A percentile compares a stretch with the other conserved stretches of the same genome.
Conservation (phyloP, 2,888 invertebrate species). For the Trilocha varians region DNA sequence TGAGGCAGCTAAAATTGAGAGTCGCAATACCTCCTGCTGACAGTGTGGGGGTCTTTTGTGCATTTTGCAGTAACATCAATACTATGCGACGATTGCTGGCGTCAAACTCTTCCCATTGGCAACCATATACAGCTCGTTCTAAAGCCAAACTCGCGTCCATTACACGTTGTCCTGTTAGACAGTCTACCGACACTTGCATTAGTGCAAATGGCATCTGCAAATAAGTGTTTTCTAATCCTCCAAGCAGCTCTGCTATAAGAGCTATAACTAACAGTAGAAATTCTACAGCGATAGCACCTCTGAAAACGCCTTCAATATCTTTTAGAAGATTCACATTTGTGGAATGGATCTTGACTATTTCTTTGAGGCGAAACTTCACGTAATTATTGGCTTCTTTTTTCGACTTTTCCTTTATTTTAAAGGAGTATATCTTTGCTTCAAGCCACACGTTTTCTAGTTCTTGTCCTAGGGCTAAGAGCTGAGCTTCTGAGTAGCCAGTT, state of each 20-base stretch:
- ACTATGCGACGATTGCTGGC: constrained; percentile 26
- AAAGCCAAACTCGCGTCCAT: constrained; percentile 28
- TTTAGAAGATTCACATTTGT: constrained; percentile 23
- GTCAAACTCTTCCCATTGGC: constrained; percentile 34
- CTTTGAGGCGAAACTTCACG: constrained; percentile 16
- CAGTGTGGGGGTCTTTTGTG: constrained; percentile 29
- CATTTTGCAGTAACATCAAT: constrained; percentile 25
- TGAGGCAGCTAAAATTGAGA: constrained; percentile 24
- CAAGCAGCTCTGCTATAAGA: constrained; percentile 39
- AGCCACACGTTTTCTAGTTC: constrained; percentile 34
- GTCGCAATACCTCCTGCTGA: constrained; percentile 29
- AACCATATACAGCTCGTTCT: constrained; percentile 26
- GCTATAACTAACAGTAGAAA: constrained; percentile 30
- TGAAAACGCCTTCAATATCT: constrained; percentile 28
- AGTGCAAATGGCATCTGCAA: constrained; percentile 36
- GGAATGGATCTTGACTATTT: constrained; percentile 28
- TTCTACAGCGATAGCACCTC: constrained; percentile 33
- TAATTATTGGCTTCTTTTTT: neutral
- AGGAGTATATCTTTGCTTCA: constrained; percentile 19
- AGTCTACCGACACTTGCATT: constrained; percentile 32
- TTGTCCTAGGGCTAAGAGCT: constrained; percentile 33
- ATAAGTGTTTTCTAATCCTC: constrained; percentile 40
- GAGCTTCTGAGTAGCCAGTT: constrained; percentile 39
- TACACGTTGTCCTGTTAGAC: constrained; percentile 29
- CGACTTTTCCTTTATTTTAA: neutral